These are phyloP conservation scores for Darevskia mixta DNA, from an alignment of 2,797 vertebrate species.

Conservation along the genomic window DNA sequence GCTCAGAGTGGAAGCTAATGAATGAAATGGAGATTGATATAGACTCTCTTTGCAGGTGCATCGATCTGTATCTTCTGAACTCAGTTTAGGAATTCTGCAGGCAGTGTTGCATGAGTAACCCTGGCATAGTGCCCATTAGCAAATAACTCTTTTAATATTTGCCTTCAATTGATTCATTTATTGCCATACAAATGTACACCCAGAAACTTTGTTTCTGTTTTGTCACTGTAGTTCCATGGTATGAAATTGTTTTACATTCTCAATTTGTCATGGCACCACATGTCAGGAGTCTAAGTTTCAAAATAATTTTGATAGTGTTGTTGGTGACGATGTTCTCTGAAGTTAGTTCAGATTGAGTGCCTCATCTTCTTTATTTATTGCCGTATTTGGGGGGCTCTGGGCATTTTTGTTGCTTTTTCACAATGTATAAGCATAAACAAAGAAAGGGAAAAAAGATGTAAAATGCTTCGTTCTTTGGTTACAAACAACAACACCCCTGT, in stretches of 20 bases:
- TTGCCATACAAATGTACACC: constrained; percentile 72
- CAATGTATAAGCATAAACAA: constrained; percentile 19
- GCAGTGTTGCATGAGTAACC: constrained; percentile 82
- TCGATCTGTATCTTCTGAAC: constrained; percentile 87
- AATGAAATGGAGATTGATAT: constrained; percentile 89
- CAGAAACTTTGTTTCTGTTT: constrained; percentile 68
- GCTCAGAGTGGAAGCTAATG: constrained; percentile 84
- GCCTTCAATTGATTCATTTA: constrained; percentile 83
- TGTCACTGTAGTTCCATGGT: constrained; percentile 61
- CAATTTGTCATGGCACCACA: constrained; percentile 40
- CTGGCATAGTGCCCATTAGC: constrained; percentile 85
- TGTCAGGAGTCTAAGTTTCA: neutral
- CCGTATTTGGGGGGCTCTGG: neutral
- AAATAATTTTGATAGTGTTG: neutral
- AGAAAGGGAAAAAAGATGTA: constrained; percentile 9
- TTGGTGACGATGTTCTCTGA: neutral
- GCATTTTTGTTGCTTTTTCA: constrained; percentile 15
- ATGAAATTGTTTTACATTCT: constrained; percentile 55
- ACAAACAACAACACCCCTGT: no score
- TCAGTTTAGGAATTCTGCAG: constrained; percentile 84
- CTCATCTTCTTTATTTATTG: constrained; percentile 41
- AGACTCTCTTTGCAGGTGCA: constrained; percentile 85
- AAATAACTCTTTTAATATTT: constrained; percentile 87
- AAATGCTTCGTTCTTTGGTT: neutral
- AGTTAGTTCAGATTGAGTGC: constrained; percentile 2